Evolutionary conservation across 1,140 invertebrate species (phyloP), one percentile per base, ranked within the genome.

Genomic region (Bombus sibiricus): DNA sequence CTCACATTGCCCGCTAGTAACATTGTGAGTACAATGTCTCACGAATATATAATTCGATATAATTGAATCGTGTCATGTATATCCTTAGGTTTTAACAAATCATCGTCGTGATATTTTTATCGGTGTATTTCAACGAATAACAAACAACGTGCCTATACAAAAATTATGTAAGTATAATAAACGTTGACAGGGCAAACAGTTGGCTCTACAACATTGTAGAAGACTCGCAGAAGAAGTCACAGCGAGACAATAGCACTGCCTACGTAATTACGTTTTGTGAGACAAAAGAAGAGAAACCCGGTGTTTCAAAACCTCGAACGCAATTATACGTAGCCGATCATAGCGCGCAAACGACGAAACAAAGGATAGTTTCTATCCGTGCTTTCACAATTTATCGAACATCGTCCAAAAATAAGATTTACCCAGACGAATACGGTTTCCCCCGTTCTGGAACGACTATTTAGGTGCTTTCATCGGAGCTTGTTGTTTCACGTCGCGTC

Each of bases 401-500:
- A 41, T 18, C 9, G 25, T 69, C 82, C 75, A 83, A 83, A 78
- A 83, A 83, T 83, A 83, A 69, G 41, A 69, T 71, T 34, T 25
- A 69, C 32, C 34, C 15, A 3, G 18, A 25, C 18, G 32, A 53
- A 4, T 13, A 25, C 47, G 47, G 81, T 47, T 76, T 83, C 76
- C 83, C 39, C 22, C 76, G 53, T 66, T 81, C 39, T 41, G 83
- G 83, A 81, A 85, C 77, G 68, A 53, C 78, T 81, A 85, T 85
- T 85, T 84, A 41, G 76, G 53, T 34, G 37, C 82, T 79, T 84
- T 84, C 66, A 71, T 6, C 76, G 25, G 22, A 41, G 83, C 78
- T 86, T 86, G 85, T 86, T 86, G 74, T 86, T 86, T 75, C 75
- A 86, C 72, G 86, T 82, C 84, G 66, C 43, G 43, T 25, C 25